Evolutionary conservation across 2,113 vertebrate genomes (phyloP).

Genomic region (Bujurquina vittata): DNA sequence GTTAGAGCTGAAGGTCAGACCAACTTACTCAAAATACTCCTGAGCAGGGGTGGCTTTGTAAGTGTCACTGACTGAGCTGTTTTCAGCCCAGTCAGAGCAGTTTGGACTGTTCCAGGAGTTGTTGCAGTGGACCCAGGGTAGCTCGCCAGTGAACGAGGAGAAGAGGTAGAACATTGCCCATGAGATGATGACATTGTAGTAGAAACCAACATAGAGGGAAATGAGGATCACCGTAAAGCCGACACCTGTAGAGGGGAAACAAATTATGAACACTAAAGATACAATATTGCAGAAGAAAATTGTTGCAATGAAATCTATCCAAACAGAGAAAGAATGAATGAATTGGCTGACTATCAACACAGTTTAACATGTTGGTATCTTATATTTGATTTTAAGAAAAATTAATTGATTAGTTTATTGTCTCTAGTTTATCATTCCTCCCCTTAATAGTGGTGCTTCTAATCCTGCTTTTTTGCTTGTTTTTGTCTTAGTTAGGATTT

Average conservation of each 20-base stretch:
- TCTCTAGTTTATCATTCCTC: background rate
- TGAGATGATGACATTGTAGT: conserved; percentile 88
- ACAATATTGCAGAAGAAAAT: background rate
- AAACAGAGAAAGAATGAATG: background rate
- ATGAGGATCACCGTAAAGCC: conserved; percentile 88
- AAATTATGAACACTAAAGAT: background rate
- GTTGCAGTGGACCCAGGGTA: conserved; percentile 92
- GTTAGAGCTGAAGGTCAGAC: background rate
- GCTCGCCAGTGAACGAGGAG: conserved; percentile 83
- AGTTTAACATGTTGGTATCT: background rate
- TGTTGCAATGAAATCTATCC: background rate
- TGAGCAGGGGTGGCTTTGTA: conserved; percentile 86
- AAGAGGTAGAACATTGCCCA: conserved; percentile 88
- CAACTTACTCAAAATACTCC: conserved; percentile 87
- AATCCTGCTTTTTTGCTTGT: too few species aligned
- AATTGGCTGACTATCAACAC: background rate
- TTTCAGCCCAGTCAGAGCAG: conserved; percentile 81
- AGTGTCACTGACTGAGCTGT: conserved; percentile 72
- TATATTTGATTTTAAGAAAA: background rate
- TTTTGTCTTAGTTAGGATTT: too few species aligned
- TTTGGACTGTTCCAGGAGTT: conserved; percentile 89
- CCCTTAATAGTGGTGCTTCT: too few species aligned
- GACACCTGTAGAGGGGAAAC: conserved; percentile 73
- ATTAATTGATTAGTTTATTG: background rate
- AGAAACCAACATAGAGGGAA: conserved; percentile 87